Evolutionary conservation across 2,797 vertebrate species (phyloP), one percentile per base, ranked within the genome.

Genomic region (Eulemur coronatus): DNA sequence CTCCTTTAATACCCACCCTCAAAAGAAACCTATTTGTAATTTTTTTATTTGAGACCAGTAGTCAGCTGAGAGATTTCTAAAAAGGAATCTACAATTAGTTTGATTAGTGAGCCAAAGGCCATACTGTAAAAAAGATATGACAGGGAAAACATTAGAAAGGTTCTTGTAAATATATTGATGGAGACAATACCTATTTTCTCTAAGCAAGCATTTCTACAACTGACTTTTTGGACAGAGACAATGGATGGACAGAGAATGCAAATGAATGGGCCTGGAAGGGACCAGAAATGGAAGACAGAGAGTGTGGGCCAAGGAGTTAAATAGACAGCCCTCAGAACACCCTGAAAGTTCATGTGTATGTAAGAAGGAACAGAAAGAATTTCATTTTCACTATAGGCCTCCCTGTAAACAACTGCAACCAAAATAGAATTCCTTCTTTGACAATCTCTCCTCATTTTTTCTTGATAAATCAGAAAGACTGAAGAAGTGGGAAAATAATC

Each of bases 381-480:
- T 91, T 76, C 5, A 10, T 20, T 67, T 94, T 33, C 46, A 26
- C 11, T 70, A 7, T 11, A 65, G 52, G 20, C 10, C 15, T 89
- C 17, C 26, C 10, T 79, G 7, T 76, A 91, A 70, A 61, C 9
- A 72, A 1, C 79, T 92, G 61, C 14, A 81, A 70, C 38, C 57
- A 82, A 87, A 95, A 41, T 38, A 15, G 18, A 73, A 86, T 80
- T 94, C 55, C 20, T 15, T 89, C 41, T 61, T 17, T 75, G 72
- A 72, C 33, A 73, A 91, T 12, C 2, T 57, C 33, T 63, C 15
- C 20, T 92, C 15, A 41, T 12, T 89, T 85, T 91, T 78, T 79
- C 38, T 91, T 89, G 38, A 73, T 67, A 91, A 89, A 69, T 46
- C 30, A 72, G n/a, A 93, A 90, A 13, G 52, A 94, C 81, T 69